These are phyloP conservation scores for Daphoenositta chrysoptera DNA, from an alignment of 2,113 vertebrate genomes.

Conservation along the genomic window DNA sequence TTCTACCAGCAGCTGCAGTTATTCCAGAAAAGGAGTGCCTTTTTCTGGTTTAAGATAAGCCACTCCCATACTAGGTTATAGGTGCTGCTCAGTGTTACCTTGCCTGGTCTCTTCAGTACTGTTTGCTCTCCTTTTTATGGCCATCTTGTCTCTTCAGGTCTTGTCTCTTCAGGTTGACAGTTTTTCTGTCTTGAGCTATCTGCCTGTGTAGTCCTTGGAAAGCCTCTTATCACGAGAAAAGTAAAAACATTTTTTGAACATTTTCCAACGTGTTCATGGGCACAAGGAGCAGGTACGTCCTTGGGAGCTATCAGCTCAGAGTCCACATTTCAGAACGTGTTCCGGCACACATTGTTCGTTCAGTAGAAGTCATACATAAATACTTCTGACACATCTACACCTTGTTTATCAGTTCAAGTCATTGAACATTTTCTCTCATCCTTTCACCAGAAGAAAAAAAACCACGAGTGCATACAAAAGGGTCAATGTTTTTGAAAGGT, in stretches of 20 bases:
- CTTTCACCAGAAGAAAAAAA: slow-evolving; percentile 15
- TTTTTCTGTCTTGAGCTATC: background rate
- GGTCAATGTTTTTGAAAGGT: slow-evolving; percentile 47
- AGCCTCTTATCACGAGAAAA: background rate
- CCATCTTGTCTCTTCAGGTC: background rate
- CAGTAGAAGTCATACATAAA: background rate
- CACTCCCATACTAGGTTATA: background rate
- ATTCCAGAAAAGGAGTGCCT: background rate
- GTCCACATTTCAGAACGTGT: background rate
- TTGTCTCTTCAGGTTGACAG: background rate
- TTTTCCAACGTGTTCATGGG: background rate
- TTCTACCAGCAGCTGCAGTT: background rate
- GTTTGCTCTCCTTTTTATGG: background rate
- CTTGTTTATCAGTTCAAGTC: background rate
- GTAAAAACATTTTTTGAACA: rapidly evolving
- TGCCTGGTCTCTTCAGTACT: background rate
- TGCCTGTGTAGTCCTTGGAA: background rate
- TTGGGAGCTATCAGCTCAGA: background rate
- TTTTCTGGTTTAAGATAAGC: slow-evolving; percentile 7
- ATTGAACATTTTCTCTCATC: background rate
- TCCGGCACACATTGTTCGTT: background rate
- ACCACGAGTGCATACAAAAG: background rate
- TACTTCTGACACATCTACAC: background rate
- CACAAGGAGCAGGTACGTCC: background rate
- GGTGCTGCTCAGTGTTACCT: background rate